phyloP scores from a whole-genome alignment of 2,797 vertebrate genomes.

The Danio albolineatus region DNA sequence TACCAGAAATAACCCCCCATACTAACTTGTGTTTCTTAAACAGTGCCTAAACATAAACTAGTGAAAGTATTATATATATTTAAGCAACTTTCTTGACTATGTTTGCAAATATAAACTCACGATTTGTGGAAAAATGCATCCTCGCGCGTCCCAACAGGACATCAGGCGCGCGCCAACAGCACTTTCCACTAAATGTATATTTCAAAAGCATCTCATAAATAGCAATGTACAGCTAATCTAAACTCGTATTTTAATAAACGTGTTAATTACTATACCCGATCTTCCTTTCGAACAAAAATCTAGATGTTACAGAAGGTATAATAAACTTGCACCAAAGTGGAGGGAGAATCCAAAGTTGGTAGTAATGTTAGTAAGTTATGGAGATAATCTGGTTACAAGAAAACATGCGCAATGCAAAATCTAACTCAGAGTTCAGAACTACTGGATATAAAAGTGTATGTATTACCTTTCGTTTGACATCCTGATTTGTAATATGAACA shows the following conservation, averaged over 20 bases:
- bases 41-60: neutral
- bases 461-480: constrained; percentile 57
- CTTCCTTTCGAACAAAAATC: no score
- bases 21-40: neutral
- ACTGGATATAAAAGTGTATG: neutral
- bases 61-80: no score
- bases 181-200: neutral
- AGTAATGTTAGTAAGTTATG: neutral
- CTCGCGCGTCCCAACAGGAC: neutral
- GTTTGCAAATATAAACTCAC: neutral
- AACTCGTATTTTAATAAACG: neutral
- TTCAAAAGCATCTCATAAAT: neutral
- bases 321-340: constrained; percentile 5
- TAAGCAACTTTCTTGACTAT: rapidly evolving
- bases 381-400: neutral
- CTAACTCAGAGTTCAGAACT: no score
- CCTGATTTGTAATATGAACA: neutral
- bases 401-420: neutral
- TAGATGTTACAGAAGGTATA: neutral
- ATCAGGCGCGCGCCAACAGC: constrained; percentile 26
- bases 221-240: neutral
- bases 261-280: neutral
- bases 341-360: constrained; percentile 25
- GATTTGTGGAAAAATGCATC: neutral
- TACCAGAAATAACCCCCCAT: neutral